These are phyloP conservation scores for pig (Sus scrofa) DNA, from an alignment of 2,113 vertebrate species.

Conservation along the genomic window T2T-Sscrofa CM000818.6:112434501-112435000, in stretches of 20 bases:
- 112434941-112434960: not conserved
- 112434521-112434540: not conserved
- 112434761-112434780: not conserved
- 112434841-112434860: conserved; percentile 6
- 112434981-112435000: not conserved
- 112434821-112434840: conserved; percentile 1
- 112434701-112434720: not conserved
- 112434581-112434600: not conserved
- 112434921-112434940: not conserved
- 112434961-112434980: not conserved
- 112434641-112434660: not conserved
- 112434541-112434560: not conserved
- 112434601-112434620: not conserved
- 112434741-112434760: conserved; percentile 12
- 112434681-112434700: conserved; percentile 1
- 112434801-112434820: not conserved
- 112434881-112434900: not conserved
- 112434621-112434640: not conserved
- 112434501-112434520: not conserved
- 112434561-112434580: not conserved
- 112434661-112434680: not conserved
- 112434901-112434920: not conserved
- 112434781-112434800: conserved; percentile 7
- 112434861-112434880: not conserved
- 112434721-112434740: not conserved